Conservation (phyloP, 2,113 vertebrate genomes). For the Mobula birostris region DNA sequence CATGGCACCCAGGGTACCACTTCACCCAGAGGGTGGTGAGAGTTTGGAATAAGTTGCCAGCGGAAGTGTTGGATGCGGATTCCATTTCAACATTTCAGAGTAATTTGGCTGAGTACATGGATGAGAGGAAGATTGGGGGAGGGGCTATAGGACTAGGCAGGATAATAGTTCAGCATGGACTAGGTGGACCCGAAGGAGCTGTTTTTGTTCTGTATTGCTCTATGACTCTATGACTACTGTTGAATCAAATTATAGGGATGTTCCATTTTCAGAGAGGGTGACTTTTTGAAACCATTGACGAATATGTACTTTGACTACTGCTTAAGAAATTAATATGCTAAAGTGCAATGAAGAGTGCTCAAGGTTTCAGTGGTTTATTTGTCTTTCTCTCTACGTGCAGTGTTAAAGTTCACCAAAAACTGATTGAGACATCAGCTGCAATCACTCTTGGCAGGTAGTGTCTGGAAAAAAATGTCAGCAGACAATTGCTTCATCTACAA, state of each 20-base stretch:
- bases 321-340: not conserved
- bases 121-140: no score
- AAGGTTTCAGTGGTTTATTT: not conserved
- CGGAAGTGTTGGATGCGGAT: no score
- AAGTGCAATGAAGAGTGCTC: not conserved
- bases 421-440: conserved; percentile 36
- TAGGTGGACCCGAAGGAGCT: no score
- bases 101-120: no score
- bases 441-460: not conserved
- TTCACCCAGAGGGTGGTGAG: no score
- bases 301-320: not conserved
- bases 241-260: not conserved
- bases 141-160: no score
- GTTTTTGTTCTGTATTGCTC: no score
- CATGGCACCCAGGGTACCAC: no score
- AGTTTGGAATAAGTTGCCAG: no score
- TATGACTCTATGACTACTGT: not conserved
- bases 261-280: not conserved
- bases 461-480: conserved; percentile 15
- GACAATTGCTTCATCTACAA: conserved; percentile 22
- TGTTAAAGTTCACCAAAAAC: conserved; percentile 19
- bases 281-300: not conserved
- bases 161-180: no score
- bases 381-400: not conserved
- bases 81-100: no score